These are phyloP conservation scores for Plebejus argus DNA, from an alignment of 2,888 invertebrate species.

Conservation along the genomic window DNA sequence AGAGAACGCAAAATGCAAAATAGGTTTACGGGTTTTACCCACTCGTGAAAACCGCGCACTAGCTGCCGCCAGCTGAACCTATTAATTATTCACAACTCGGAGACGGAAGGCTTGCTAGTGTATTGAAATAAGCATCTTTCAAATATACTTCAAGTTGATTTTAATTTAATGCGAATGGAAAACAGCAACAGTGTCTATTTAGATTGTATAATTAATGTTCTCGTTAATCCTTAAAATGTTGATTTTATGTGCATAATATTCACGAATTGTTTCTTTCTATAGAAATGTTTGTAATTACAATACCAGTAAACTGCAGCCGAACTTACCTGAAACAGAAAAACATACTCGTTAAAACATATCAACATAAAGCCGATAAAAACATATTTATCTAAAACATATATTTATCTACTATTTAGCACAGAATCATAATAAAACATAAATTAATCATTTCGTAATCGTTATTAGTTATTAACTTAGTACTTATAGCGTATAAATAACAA, in stretches of 20 bases:
- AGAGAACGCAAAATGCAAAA: constrained; percentile 52
- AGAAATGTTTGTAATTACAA: not conserved
- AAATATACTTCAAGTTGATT: constrained; percentile 24
- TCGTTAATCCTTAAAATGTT: not conserved
- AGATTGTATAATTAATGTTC: not conserved
- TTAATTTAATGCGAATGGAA: constrained; percentile 2
- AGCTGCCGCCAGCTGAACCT: constrained; percentile 38
- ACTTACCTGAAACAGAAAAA: constrained; percentile 26
- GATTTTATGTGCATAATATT: not conserved
- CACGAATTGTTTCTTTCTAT: no score
- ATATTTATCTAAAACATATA: no score
- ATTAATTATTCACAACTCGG: constrained; percentile 32
- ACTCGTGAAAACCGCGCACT: constrained; percentile 37
- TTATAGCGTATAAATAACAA: no score
- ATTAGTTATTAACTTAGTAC: no score
- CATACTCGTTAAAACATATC: not conserved
- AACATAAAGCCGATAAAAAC: no score
- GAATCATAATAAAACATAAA: no score
- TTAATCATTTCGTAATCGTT: no score
- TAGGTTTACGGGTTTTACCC: constrained; percentile 49
- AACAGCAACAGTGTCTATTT: not conserved
- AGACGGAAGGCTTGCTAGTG: constrained; percentile 29
- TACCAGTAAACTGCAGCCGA: not conserved
- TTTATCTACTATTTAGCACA: no score
- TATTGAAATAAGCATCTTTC: constrained; percentile 23